Percentiles rank a stretch among this genome's conserved stretches.
Conservation (phyloP, 1,140 invertebrate genomes). For the Physella acuta region DNA sequence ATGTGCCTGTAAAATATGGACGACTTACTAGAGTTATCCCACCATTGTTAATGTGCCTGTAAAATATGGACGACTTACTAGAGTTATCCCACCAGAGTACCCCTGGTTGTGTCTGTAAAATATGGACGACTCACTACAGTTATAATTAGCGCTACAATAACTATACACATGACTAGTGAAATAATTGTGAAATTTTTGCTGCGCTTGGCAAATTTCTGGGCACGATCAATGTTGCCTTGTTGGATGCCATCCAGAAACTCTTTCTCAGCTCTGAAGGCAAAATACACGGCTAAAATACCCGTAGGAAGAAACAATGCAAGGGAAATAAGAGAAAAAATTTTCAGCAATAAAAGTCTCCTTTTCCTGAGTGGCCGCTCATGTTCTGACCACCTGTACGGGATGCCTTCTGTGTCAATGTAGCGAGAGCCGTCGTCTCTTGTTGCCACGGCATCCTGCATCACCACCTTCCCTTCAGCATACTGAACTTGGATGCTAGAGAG, state of each 20-base stretch:
- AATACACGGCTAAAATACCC: constrained; percentile 40
- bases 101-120: background rate
- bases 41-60: too few species aligned
- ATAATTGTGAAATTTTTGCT: constrained; percentile 39
- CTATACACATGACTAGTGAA: constrained; percentile 33
- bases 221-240: constrained; percentile 40
- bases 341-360: constrained; percentile 32
- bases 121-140: constrained; percentile 32
- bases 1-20: too few species aligned
- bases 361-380: constrained; percentile 30
- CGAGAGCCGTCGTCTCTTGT: constrained; percentile 18
- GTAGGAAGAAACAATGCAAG: constrained; percentile 43
- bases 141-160: constrained; percentile 31
- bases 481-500: constrained; percentile 21
- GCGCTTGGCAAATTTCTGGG: constrained; percentile 37
- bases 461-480: constrained; percentile 25
- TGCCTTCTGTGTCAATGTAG: constrained; percentile 27
- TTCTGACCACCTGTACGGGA: constrained; percentile 21
- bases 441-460: constrained; percentile 30
- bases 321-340: constrained; percentile 34
- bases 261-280: constrained; percentile 37
- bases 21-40: too few species aligned
- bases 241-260: constrained; percentile 42
- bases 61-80: too few species aligned
- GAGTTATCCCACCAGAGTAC: background rate